These are phyloP conservation scores for Xiphophorus couchianus DNA, from an alignment of 2,113 vertebrate species.

Conservation along the genomic window DNA sequence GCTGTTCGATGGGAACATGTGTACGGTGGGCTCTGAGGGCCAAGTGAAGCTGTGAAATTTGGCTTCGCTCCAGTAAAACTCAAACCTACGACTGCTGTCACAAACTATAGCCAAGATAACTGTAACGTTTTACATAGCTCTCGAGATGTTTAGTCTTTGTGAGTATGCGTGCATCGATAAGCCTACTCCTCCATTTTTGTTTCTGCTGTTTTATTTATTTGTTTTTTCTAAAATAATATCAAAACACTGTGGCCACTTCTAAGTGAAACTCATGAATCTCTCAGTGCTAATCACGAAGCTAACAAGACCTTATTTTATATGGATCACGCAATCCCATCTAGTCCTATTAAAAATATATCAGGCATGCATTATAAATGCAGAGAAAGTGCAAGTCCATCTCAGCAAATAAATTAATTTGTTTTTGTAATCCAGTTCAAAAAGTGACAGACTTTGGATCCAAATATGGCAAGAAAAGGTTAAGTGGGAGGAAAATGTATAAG, in stretches of 20 bases:
- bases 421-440: not conserved
- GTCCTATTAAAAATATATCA: constrained; percentile 66
- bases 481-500: not conserved
- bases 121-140: constrained; percentile 48
- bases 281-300: constrained; percentile 28
- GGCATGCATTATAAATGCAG: constrained; percentile 63
- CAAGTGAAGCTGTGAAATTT: constrained; percentile 39
- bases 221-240: constrained; percentile 26
- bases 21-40: constrained; percentile 30
- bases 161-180: constrained; percentile 2
- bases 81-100: constrained; percentile 47
- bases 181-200: constrained; percentile 54
- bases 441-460: not conserved
- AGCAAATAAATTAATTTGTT: not conserved
- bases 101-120: constrained; percentile 57
- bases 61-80: constrained; percentile 53
- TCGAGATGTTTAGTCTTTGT: constrained; percentile 42
- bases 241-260: constrained; percentile 29
- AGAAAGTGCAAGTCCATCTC: not conserved
- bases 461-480: not conserved
- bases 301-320: constrained; percentile 58
- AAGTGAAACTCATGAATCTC: constrained; percentile 37
- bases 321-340: constrained; percentile 60
- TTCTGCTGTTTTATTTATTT: constrained; percentile 50
- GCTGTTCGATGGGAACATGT: constrained; percentile 27